Percentiles rank a stretch among this genome's conserved stretches.
These are phyloP conservation scores for Zootermopsis nevadensis DNA, from an alignment of 2,888 invertebrate genomes.

Conservation along the genomic window DNA sequence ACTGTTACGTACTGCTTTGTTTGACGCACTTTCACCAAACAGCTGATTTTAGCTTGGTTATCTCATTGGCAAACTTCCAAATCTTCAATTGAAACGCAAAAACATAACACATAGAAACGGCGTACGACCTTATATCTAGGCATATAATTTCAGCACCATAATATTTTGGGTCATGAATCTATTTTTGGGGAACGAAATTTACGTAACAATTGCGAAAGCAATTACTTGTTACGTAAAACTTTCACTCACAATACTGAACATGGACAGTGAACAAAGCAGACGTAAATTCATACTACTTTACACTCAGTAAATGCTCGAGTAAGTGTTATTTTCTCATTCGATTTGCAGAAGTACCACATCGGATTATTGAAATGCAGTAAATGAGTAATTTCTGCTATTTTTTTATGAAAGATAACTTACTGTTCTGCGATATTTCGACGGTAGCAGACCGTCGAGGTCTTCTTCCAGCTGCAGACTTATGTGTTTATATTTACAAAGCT, in stretches of 20 bases:
- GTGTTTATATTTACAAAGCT: slow-evolving; percentile 37
- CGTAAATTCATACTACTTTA: not conserved
- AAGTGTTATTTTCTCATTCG: not conserved
- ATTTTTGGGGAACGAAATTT: not conserved
- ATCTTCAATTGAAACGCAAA: not conserved
- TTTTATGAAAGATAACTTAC: not conserved
- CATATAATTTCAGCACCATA: too few relatives aligned
- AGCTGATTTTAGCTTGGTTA: slow-evolving; percentile 29
- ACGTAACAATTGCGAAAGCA: not conserved
- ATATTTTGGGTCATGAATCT: too few relatives aligned
- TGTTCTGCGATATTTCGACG: slow-evolving; percentile 15
- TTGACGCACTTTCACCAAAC: not conserved
- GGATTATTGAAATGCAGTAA: not conserved
- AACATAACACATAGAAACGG: too few relatives aligned
- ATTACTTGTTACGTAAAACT: slow-evolving; percentile 33
- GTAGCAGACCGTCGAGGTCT: slow-evolving; percentile 21
- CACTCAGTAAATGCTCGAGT: not conserved
- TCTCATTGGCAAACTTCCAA: slow-evolving; percentile 6
- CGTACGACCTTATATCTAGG: too few relatives aligned
- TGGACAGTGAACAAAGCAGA: slow-evolving; percentile 23
- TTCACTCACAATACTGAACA: slow-evolving; percentile 8
- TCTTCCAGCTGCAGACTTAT: not conserved
- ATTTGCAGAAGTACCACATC: not conserved
- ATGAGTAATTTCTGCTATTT: not conserved
- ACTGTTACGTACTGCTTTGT: not conserved